Evolutionary conservation across 2,113 vertebrate species (phyloP), one percentile per base, ranked within the genome.

Genomic region (Heterotis niloticus): DNA sequence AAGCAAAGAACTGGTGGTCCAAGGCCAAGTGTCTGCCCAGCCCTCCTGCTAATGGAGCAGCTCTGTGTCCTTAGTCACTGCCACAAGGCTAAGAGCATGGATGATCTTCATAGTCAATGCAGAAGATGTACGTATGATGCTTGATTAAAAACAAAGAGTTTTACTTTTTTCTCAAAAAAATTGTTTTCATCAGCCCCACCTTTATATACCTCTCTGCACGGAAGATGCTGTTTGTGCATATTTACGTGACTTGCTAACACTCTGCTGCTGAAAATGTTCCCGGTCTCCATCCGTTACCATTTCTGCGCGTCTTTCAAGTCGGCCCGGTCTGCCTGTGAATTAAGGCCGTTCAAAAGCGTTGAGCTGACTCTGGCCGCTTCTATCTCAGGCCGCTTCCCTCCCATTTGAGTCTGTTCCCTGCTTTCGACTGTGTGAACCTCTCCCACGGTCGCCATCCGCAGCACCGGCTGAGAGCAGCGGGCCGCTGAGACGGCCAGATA

Each of bases 381-480:
- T 82, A 84, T 84, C 81, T 83, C 20, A 59, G 70, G 23, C 52
- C 17, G 77, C 83, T 84, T 83, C 81, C 83, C 79, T 64, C 51
- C 51, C 67, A 69, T 79, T 54, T 79, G 64, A 16, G 56, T 54
- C 23, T 69, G 64, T 77, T 75, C 78, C 76, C 59, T 66, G 65
- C 29, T 57, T 82, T 73, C 62, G 57, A 82, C 82, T 81, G 69
- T 79, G 28, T 52, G 74, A 79, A 68, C 80, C 54, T 82, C 77
- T 82, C 81, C 74, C 76, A 82, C 79, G 79, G 75, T 54, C 26
- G 79, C 70, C 62, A 20, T 28, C 66, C 29, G 12, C 66, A n/a
- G 52, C 70, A 5, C 34, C 13, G 20, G 0, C n/a, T 44, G 13
- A 72, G 20, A 44, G 34, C 34, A 4, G 34, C 14, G 10, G 28